Evolutionary conservation across 2,797 vertebrate species (phyloP), one percentile per base, ranked within the genome.

Genomic region (Phataginus tetradactyla): DNA sequence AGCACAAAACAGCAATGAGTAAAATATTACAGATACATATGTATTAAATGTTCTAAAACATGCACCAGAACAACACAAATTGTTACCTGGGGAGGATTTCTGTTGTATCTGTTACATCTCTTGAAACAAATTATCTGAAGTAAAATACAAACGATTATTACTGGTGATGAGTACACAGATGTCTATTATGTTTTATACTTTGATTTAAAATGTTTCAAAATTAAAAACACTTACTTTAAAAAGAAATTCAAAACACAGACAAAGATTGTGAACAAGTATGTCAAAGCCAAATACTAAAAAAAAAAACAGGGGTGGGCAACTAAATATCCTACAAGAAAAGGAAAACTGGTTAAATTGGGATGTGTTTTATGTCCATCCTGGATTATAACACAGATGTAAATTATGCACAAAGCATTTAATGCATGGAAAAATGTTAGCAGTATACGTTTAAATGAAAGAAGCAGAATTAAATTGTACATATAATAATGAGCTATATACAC

Each of bases 61-160:
- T 77, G 29, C 29, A 81, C 18, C 6, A 17, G 55, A 69, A 92
- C 13, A 80, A 59, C 20, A 75, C 10, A 83, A 37, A 90, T 42
- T 42, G 0, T 66, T 94, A 86, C n/a, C 51, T 68, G 69, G 57
- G 25, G 20, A 95, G 32, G 32, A 84, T 63, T 90, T 96, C 71
- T 78, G 59, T 53, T 71, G 5, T 29, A 68, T 23, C 32, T 57
- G 23, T 66, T 74, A 66, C 12, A 86, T 91, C 42, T 95, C 63
- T 71, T 96, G 64, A 63, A 74, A 93, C 7, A 81, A 92, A 72
- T 66, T 92, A 95, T 55, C 69, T 87, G 53, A 92, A 94, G 53
- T 37, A 90, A 96, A 92, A 79, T 79, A 74, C n/a, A 92, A 92
- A 86, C 25, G 45, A 53, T 63, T 57, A 68, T 51, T 77, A 51